phyloP scores from a whole-genome alignment of 1,140 invertebrate species.

The Metaphire vulgaris region DNA sequence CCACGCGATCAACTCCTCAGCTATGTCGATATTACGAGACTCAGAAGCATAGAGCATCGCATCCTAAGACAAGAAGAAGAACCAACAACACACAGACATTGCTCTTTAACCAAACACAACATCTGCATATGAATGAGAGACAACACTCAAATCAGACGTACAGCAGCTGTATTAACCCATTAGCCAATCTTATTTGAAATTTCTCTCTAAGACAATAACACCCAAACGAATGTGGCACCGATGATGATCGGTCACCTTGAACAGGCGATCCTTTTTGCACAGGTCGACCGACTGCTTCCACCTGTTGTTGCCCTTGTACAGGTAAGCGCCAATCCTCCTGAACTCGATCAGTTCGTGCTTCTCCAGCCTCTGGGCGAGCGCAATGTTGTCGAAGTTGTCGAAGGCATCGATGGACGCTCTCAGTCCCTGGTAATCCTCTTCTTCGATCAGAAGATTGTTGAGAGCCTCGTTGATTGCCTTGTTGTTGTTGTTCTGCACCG shows the following conservation, averaged over 20 bases:
- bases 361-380: constrained; percentile 91
- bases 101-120: no score
- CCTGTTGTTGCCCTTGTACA: constrained; percentile 99
- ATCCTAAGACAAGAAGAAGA: constrained; percentile 63
- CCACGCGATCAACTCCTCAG: constrained; percentile 93
- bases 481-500: constrained; percentile 96
- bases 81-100: no score
- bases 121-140: no score
- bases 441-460: constrained; percentile 92
- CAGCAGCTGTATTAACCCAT: no score
- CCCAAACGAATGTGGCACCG: no score
- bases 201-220: no score
- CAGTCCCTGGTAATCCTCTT: constrained; percentile 95
- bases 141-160: no score
- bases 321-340: constrained; percentile 93
- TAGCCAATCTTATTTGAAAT: no score
- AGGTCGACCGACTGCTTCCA: constrained; percentile 99
- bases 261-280: constrained; percentile 96
- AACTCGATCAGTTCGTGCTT: constrained; percentile 99
- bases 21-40: constrained; percentile 89
- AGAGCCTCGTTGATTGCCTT: constrained; percentile 97
- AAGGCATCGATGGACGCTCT: constrained; percentile 97
- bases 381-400: constrained; percentile 99
- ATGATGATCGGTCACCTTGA: no score
- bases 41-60: constrained; percentile 99